phyloP scores from a whole-genome alignment of 2,888 invertebrate genomes.

The Thera obeliscata region DNA sequence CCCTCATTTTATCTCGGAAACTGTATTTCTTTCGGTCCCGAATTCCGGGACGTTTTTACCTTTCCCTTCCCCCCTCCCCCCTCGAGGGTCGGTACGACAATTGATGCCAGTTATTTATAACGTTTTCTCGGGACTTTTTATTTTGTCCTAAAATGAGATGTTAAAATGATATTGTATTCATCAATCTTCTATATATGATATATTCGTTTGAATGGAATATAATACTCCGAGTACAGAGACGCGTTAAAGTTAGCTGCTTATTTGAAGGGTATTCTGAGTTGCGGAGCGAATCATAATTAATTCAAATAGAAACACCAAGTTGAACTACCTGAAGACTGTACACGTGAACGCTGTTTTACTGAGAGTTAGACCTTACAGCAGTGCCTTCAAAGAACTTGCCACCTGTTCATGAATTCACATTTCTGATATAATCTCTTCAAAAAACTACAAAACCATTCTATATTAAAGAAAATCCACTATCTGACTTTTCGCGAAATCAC shows the following conservation, averaged over 20 bases:
- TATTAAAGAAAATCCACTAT: too few relatives aligned
- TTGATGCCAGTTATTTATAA: conserved; percentile 43
- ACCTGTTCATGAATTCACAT: too few relatives aligned
- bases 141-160: conserved; percentile 25
- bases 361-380: too few relatives aligned
- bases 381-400: too few relatives aligned
- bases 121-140: conserved; percentile 37
- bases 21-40: conserved; percentile 37
- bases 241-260: background rate
- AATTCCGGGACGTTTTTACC: conserved; percentile 35
- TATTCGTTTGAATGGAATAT: conserved; percentile 15
- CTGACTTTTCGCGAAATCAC: too few relatives aligned
- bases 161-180: conserved; percentile 28
- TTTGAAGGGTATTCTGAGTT: background rate
- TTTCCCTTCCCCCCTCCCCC: conserved; percentile 22
- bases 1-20: conserved; percentile 37
- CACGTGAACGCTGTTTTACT: background rate
- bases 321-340: background rate
- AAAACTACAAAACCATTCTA: too few relatives aligned
- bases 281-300: background rate
- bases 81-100: conserved; percentile 28
- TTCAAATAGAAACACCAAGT: background rate
- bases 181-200: conserved; percentile 23
- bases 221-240: conserved; percentile 4
- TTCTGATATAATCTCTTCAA: too few relatives aligned